Conservation (phyloP, 2,113 vertebrate species). For the Syngnathus typhle region DNA sequence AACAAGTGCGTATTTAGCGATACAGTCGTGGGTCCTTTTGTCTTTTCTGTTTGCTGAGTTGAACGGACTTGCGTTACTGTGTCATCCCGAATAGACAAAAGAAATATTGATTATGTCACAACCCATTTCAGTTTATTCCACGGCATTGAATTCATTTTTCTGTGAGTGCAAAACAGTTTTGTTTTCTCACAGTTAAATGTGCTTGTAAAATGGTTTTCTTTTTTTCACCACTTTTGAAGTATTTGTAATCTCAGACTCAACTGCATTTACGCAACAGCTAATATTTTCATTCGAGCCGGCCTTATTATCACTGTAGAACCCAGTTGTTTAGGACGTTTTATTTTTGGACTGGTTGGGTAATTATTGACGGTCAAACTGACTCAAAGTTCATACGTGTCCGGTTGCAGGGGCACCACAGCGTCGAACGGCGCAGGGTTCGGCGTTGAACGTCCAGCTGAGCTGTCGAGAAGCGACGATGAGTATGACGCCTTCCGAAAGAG, state of each 20-base stretch:
- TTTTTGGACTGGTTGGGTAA: not conserved
- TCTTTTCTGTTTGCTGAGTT: not conserved
- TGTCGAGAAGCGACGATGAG: constrained; percentile 84
- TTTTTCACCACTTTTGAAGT: no score
- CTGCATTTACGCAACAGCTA: no score
- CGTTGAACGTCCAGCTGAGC: constrained; percentile 85
- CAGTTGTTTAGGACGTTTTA: not conserved
- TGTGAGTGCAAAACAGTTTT: not conserved
- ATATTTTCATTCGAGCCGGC: not conserved
- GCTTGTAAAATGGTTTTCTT: no score
- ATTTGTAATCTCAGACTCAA: no score
- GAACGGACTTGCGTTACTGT: no score
- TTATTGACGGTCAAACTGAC: not conserved
- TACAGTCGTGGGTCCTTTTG: not conserved
- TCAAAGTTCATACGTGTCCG: not conserved
- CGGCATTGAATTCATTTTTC: not conserved
- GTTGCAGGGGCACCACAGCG: constrained; percentile 77
- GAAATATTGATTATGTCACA: not conserved
- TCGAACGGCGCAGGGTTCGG: constrained; percentile 89
- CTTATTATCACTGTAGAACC: not conserved
- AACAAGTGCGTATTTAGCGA: constrained; percentile 76
- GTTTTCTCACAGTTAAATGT: no score
- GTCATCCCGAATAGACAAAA: not conserved
- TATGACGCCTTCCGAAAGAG: constrained; percentile 95
- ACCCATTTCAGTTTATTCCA: not conserved